Percentiles rank a stretch among this genome's conserved stretches.
Evolutionary conservation across 2,113 vertebrate genomes (phyloP).

Genomic region (Anas platyrhynchos): DNA sequence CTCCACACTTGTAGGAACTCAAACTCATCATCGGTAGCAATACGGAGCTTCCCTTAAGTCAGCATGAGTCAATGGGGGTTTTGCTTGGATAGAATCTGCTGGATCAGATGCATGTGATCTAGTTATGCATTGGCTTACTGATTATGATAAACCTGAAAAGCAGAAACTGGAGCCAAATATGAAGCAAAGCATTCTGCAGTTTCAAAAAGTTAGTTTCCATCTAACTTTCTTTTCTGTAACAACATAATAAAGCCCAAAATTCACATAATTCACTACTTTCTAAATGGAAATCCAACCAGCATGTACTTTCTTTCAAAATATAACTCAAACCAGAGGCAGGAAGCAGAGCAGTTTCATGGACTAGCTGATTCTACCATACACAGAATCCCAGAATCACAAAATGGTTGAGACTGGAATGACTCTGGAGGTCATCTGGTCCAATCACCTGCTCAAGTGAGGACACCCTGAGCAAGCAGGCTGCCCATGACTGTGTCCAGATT

Average conservation of each 20-base stretch:
- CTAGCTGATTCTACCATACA: neutral
- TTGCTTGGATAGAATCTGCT: neutral
- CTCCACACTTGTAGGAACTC: slow-evolving; percentile 4
- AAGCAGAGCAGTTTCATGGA: neutral
- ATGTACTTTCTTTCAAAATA: slow-evolving; percentile 2
- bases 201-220: neutral
- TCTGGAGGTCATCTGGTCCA: neutral
- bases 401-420: neutral
- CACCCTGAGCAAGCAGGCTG: too few relatives aligned
- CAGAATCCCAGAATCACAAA: neutral
- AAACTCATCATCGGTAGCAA: neutral
- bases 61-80: neutral
- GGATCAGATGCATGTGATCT: neutral
- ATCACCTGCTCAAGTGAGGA: too few relatives aligned
- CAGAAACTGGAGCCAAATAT: neutral
- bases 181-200: neutral
- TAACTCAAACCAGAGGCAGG: neutral
- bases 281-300: neutral
- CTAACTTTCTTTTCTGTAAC: neutral
- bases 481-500: too few relatives aligned
- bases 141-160: neutral
- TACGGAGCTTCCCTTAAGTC: slow-evolving; percentile 23
- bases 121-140: neutral
- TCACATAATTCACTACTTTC: neutral
- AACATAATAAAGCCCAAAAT: neutral